Evolutionary conservation across 2,113 vertebrate genomes (phyloP), one percentile per base, ranked within the genome.

Genomic region (Maccullochella peelii): DNA sequence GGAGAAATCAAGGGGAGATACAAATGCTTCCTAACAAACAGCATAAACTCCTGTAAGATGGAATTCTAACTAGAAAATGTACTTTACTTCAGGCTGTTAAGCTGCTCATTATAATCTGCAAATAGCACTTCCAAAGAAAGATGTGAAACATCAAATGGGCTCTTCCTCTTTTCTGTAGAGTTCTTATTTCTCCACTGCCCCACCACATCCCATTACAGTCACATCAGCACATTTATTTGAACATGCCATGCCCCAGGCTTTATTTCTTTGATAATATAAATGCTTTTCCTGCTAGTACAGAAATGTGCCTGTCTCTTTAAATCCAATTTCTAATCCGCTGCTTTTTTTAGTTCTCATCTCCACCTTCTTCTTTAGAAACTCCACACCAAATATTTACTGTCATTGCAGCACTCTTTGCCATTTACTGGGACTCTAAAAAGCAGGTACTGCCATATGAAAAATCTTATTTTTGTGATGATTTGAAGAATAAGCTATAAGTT

Each of bases 141-240:
- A 52, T 49, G 14, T 16, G 40, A 23, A 74, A 49, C 58, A 75
- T 52, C 49, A 40, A 25, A 21, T 42, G 10, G 1, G 49, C 61
- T 9, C 11, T 66, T 67, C 11, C 62, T 77, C 36, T 44, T 67
- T 44, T 66, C 61, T 54, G 10, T 20, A 67, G 15, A 21, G 3
- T 27, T 77, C 44, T 12, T 63, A 52, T 47, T 76, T 54, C 47
- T 76, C 9, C 6, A 30, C 2, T 52, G 49, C 52, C 15, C 15
- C 25, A 36, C 38, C 40, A 79, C 27, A n/a, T 58, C 11, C 52
- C 52, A 40, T 57, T 57, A 23, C 63, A n/a, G 50, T 12, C 50
- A 65, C 61, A 77, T 68, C 52, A 69, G 52, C 76, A 59, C 25
- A 58, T 78, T 57, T 67, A 27, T 50, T 20, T 52, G 16, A 18